Evolutionary conservation across 2,113 vertebrate genomes (phyloP).

Genomic region (Sciurus niger): DNA sequence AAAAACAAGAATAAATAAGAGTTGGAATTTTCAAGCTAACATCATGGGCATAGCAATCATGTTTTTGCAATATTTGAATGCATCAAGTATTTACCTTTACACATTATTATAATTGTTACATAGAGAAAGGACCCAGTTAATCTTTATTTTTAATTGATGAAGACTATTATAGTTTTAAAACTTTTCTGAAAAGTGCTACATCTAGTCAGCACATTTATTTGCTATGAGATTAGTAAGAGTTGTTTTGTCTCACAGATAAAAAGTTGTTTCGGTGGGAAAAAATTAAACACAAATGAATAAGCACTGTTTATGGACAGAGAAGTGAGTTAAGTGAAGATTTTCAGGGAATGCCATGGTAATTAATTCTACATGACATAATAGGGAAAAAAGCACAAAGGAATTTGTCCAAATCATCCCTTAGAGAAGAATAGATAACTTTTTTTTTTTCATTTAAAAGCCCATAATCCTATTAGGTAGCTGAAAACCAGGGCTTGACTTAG

Average conservation of each 20-base stretch:
- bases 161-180: not conserved
- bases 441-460: not conserved
- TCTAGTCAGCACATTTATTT: slow-evolving; percentile 45
- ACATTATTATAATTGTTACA: slow-evolving; percentile 32
- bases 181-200: not conserved
- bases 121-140: not conserved
- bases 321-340: not conserved
- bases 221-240: not conserved
- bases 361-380: slow-evolving; percentile 27
- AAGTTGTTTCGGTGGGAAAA: not conserved
- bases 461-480: not conserved
- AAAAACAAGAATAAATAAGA: slow-evolving; percentile 58
- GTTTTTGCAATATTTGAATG: not conserved
- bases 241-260: not conserved
- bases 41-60: not conserved
- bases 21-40: slow-evolving; percentile 45
- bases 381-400: too few relatives aligned
- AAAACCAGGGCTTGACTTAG: not conserved
- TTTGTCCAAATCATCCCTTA: not conserved
- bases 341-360: not conserved
- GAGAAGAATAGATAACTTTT: not conserved
- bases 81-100: slow-evolving; percentile 5
- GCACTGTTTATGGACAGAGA: not conserved
- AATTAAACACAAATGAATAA: slow-evolving; percentile 10
- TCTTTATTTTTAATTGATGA: slow-evolving; percentile 38